Percentiles rank a stretch among this genome's conserved stretches.
phyloP scores from a whole-genome alignment of 2,113 vertebrate genomes.

The Clarias macrocephalus region DNA sequence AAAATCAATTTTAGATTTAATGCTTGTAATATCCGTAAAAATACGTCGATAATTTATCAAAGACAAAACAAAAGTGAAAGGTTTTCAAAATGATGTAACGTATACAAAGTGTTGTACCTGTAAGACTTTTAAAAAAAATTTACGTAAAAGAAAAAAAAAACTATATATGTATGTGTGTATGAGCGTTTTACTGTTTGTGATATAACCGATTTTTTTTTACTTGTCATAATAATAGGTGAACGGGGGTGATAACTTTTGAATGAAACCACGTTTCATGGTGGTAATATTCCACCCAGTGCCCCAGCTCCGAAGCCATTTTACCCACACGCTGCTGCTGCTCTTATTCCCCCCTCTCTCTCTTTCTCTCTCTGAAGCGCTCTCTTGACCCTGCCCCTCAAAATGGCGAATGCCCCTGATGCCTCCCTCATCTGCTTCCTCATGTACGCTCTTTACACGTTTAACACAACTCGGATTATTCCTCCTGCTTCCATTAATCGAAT shows the following conservation, averaged over 20 bases:
- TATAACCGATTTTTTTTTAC: too few species aligned
- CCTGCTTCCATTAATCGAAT: neutral
- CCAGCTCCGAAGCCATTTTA: conserved; percentile 59
- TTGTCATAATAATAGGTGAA: neutral
- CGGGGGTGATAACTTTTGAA: neutral
- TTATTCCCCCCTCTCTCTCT: neutral
- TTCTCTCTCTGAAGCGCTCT: conserved; percentile 27
- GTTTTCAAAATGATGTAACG: too few species aligned
- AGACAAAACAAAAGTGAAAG: too few species aligned
- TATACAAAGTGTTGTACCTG: too few species aligned
- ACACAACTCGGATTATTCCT: neutral
- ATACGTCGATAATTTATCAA: too few species aligned
- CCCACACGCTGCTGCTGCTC: conserved; percentile 42
- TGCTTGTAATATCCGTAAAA: too few species aligned
- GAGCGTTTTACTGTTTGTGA: neutral
- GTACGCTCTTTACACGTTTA: neutral
- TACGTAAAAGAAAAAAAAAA: too few species aligned
- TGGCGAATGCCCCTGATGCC: conserved; percentile 52
- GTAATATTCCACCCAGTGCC: conserved; percentile 8
- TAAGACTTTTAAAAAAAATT: too few species aligned
- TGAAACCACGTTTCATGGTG: neutral
- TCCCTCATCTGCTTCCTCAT: conserved; percentile 31
- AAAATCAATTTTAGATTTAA: too few species aligned
- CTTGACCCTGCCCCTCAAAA: conserved; percentile 62
- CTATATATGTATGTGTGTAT: too few species aligned